phyloP scores from a whole-genome alignment of 2,113 vertebrate species.

The Perca schrenkii region DNA sequence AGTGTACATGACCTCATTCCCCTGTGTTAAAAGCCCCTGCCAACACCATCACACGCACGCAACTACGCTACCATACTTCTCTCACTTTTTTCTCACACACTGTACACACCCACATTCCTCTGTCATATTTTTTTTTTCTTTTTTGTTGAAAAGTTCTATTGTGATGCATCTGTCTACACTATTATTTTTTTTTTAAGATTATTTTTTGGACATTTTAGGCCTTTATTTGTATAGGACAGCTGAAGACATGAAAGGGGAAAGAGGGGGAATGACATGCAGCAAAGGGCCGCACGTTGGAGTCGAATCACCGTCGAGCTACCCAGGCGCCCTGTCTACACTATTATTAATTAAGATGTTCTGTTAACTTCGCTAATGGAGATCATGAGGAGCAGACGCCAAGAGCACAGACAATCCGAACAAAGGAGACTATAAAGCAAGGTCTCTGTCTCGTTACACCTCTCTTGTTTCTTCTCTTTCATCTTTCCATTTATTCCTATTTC shows the following conservation, averaged over 20 bases:
- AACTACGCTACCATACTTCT: conserved; percentile 7
- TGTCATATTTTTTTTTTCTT: neutral
- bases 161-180: conserved; percentile 24
- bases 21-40: conserved; percentile 47
- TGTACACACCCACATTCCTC: neutral
- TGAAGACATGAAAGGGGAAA: too few relatives aligned
- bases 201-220: too few relatives aligned
- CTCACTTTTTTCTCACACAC: neutral
- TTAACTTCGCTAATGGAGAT: conserved; percentile 29
- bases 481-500: conserved; percentile 17
- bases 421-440: conserved; percentile 13
- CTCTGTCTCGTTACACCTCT: conserved; percentile 20
- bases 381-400: conserved; percentile 24
- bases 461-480: conserved; percentile 23
- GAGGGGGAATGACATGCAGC: too few relatives aligned
- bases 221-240: too few relatives aligned
- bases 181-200: neutral
- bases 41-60: conserved; percentile 47
- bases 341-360: conserved; percentile 37
- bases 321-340: conserved; percentile 8
- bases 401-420: neutral
- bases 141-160: conserved; percentile 2
- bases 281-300: too few relatives aligned
- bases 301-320: too few relatives aligned
- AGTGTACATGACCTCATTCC: conserved; percentile 51